These are phyloP conservation scores for Pachyseris speciosa DNA, from an alignment of 64 coral and sea anemone species.

Conservation along the genomic window DNA sequence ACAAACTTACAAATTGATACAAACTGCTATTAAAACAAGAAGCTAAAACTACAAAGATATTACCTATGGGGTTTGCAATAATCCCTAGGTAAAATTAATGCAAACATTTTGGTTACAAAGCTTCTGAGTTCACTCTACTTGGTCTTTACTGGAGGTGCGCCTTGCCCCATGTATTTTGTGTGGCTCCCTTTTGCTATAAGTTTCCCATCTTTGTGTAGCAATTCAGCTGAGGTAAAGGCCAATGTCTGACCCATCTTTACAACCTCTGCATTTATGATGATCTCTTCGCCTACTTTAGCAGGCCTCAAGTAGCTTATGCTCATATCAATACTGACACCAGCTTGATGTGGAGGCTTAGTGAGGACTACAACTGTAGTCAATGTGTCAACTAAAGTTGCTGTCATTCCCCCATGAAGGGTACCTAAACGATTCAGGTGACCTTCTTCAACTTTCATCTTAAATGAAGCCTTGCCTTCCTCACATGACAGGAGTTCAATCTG, in stretches of 20 bases:
- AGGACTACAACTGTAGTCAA: constrained; percentile 67
- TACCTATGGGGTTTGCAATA: too few species aligned
- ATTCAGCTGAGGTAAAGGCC: constrained; percentile 83
- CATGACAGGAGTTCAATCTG: constrained; percentile 72
- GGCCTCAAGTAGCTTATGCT: constrained; percentile 84
- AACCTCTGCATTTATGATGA: constrained; percentile 86
- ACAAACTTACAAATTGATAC: too few species aligned
- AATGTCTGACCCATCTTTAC: constrained; percentile 76
- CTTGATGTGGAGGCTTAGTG: constrained; percentile 11
- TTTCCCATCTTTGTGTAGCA: constrained; percentile 76
- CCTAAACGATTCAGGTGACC: constrained; percentile 70
- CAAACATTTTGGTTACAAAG: background rate
- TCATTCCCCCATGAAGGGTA: constrained; percentile 89
- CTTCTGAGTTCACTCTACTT: background rate
- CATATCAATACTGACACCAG: constrained; percentile 86
- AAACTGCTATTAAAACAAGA: too few species aligned
- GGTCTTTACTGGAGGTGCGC: background rate
- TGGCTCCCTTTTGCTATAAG: constrained; percentile 84
- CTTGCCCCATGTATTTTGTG: constrained; percentile 79
- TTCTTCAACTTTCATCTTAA: constrained; percentile 77
- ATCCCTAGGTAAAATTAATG: background rate
- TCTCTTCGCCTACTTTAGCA: constrained; percentile 80
- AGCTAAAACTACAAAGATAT: too few species aligned
- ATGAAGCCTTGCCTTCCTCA: constrained; percentile 71
- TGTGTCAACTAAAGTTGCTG: constrained; percentile 79